These are phyloP conservation scores for Ceratina australensis DNA, from an alignment of 1,140 invertebrate species.

Conservation along the genomic window DNA sequence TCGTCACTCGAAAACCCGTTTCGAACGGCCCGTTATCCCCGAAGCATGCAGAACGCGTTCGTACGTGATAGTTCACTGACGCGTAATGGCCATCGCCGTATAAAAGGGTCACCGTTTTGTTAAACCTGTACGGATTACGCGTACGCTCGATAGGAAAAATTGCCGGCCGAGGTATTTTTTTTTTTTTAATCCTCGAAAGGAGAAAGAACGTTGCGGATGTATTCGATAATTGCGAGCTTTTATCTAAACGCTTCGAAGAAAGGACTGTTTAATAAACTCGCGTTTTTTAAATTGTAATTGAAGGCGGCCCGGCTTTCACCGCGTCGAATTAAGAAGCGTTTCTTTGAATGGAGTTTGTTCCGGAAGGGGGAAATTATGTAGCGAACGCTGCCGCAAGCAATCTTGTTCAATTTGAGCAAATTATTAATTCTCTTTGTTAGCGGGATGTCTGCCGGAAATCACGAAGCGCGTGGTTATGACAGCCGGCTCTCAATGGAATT, in stretches of 20 bases:
- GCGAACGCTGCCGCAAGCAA: slow-evolving; percentile 15
- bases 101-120: neutral
- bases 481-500: slow-evolving; percentile 30
- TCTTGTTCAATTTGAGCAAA: slow-evolving; percentile 31
- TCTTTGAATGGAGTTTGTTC: neutral
- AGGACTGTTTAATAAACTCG: neutral
- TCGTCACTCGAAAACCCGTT: slow-evolving; percentile 51
- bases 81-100: neutral
- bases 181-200: too few relatives aligned
- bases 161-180: too few relatives aligned
- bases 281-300: neutral
- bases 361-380: slow-evolving; percentile 27
- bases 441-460: slow-evolving; percentile 18
- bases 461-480: slow-evolving; percentile 29
- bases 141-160: too few relatives aligned
- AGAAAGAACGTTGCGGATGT: too few relatives aligned
- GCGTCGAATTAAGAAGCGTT: slow-evolving; percentile 12
- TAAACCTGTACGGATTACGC: slow-evolving; percentile 6
- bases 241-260: too few relatives aligned
- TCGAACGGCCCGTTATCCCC: slow-evolving; percentile 25
- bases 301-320: neutral
- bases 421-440: slow-evolving; percentile 46
- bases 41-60: slow-evolving; percentile 15
- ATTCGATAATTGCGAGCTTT: too few relatives aligned
- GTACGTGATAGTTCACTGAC: slow-evolving; percentile 33